A percentile compares a stretch with the other conserved stretches of the same genome.
Evolutionary conservation across 2,888 invertebrate species (phyloP).

Genomic region (Sicus ferrugineus): DNA sequence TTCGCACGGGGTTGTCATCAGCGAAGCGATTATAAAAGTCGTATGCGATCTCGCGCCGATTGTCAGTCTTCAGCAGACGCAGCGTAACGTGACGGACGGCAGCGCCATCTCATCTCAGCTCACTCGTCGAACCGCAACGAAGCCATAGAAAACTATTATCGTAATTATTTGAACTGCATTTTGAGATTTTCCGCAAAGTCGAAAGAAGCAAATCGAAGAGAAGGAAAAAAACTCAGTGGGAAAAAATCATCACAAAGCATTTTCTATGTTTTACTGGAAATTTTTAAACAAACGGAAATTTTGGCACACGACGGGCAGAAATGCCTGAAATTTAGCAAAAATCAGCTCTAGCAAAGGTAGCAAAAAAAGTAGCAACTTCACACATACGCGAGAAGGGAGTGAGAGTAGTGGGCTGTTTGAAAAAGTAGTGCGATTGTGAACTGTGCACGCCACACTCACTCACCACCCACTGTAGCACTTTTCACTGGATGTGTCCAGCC

Average conservation of each 20-base stretch:
- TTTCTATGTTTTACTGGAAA: slow-evolving; percentile 21
- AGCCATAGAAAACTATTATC: neutral
- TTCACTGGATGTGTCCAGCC: slow-evolving; percentile 20
- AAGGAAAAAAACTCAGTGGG: neutral
- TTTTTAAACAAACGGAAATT: slow-evolving; percentile 18
- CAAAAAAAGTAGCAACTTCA: slow-evolving; percentile 3
- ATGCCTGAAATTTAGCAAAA: slow-evolving; percentile 43
- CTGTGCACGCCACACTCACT: neutral
- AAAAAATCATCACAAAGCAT: neutral
- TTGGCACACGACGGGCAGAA: slow-evolving; percentile 13
- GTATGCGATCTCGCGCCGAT: neutral
- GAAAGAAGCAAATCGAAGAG: neutral
- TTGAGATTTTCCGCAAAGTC: too few species aligned
- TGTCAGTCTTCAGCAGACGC: slow-evolving; percentile 14
- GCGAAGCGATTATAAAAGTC: slow-evolving; percentile 17
- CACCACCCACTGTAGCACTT: neutral
- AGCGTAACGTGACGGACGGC: neutral
- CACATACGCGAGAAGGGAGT: neutral
- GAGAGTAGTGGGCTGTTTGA: neutral
- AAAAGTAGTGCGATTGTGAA: neutral
- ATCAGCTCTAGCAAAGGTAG: slow-evolving; percentile 15
- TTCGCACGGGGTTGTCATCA: too few species aligned
- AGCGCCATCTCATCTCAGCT: neutral
- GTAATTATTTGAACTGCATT: too few species aligned
- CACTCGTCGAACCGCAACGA: neutral